Evolutionary conservation across 2,888 invertebrate species (phyloP).

Genomic region (Halictus ligatus): DNA sequence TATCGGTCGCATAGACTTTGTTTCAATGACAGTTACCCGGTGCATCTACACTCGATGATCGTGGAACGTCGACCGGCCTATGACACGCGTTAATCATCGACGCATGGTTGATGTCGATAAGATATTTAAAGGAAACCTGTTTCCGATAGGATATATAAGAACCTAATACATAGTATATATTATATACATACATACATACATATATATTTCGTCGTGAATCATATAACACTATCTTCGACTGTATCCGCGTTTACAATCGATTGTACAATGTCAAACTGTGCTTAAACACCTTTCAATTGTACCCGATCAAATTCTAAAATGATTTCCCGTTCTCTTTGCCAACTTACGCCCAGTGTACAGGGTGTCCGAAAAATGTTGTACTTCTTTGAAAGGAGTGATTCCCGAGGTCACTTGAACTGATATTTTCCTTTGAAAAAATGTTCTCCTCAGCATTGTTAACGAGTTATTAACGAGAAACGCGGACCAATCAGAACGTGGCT

Average conservation of each 20-base stretch:
- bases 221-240: neutral
- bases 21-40: neutral
- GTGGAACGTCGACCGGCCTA: neutral
- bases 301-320: neutral
- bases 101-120: neutral
- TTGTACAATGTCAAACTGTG: conserved; percentile 2
- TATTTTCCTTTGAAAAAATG: too few relatives aligned
- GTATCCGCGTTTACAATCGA: conserved; percentile 4
- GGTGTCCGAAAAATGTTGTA: too few relatives aligned
- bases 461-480: too few relatives aligned
- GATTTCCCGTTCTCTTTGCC: neutral
- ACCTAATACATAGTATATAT: conserved; percentile 10
- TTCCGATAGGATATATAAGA: neutral
- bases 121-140: neutral
- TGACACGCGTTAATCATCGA: conserved; percentile 8
- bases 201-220: conserved; percentile 6
- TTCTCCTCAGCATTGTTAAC: too few relatives aligned
- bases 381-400: too few relatives aligned
- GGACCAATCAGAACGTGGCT: too few relatives aligned
- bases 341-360: neutral
- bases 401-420: too few relatives aligned
- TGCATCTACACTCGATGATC: neutral
- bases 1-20: conserved; percentile 2
- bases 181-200: neutral
- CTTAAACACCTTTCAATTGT: neutral